Evolutionary conservation across 2,888 invertebrate species (phyloP), one percentile per base, ranked within the genome.

Genomic region (Blera fallax): DNA sequence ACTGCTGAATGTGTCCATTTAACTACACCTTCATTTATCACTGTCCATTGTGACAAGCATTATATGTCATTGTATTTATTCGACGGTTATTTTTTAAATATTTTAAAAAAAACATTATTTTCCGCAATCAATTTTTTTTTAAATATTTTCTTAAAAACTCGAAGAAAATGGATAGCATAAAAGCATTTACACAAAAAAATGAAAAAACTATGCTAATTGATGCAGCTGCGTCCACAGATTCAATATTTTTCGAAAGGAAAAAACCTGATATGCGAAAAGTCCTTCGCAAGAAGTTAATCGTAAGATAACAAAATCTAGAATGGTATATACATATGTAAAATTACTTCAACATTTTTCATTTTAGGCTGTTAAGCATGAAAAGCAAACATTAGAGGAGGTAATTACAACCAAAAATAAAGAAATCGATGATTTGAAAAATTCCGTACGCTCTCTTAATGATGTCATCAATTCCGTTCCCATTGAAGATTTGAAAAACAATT

Each of bases 401-500:
- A 89, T 91, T 0, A 72, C 62, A 1, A 88, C 89, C 6, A 91
- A 91, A 69, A 90, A 91, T 56, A 69, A 74, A 7, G 91, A 92
- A 87, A 91, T 91, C 16, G 62, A 64, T 0, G 89, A 90, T 1
- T 87, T 92, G 0, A 90, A 90, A 56, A 89, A 89, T 34, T 91
- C 91, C 0, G 88, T 91, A 0, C 87, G 89, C 3, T 89, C 90
- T 0, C 87, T 92, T 0, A 91, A 91, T 34, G 90, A 91, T 2
- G 88, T 91, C 0, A 87, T 92, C 0, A 91, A 91, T 52, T 90
- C 91, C 1, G 89, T 90, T 65, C 90, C 91, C 24, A 89, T 90
- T 3, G 90, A 91, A 50, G 91, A 91, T 74, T 45, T 92, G 70
- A 90, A 90, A 27, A 89, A 87, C 48, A 91, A 90, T 56, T 91